These are phyloP conservation scores for Dicyrtomina minuta DNA, from an alignment of 2,888 invertebrate species.

Conservation along the genomic window DNA sequence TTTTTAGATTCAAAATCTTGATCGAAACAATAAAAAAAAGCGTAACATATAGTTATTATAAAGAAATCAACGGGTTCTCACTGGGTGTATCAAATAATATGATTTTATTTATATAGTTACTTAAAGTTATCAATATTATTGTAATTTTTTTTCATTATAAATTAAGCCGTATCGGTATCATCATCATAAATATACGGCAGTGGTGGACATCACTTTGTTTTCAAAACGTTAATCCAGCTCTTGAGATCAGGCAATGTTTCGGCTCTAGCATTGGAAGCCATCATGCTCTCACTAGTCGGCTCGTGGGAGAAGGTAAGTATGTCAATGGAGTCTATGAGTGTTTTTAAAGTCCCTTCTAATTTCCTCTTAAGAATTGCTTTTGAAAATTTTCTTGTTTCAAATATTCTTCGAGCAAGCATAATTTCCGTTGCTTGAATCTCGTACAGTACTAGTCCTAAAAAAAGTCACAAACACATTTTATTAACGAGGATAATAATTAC, in stretches of 20 bases:
- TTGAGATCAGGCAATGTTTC: slow-evolving; percentile 43
- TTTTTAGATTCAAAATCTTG: too few relatives aligned
- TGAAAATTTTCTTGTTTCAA: slow-evolving; percentile 44
- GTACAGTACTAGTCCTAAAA: slow-evolving; percentile 39
- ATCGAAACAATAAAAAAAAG: too few relatives aligned
- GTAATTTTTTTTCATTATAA: too few relatives aligned
- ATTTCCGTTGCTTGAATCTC: slow-evolving; percentile 50
- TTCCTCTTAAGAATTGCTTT: slow-evolving; percentile 41
- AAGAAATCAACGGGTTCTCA: too few relatives aligned
- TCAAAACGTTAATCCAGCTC: slow-evolving; percentile 37
- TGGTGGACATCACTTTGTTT: background rate
- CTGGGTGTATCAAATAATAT: too few relatives aligned
- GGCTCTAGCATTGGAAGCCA: slow-evolving; percentile 41
- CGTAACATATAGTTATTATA: too few relatives aligned
- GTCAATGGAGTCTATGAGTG: slow-evolving; percentile 42
- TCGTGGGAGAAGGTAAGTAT: slow-evolving; percentile 47
- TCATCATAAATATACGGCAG: too few relatives aligned
- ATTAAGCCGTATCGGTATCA: too few relatives aligned
- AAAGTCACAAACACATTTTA: too few relatives aligned
- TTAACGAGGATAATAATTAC: background rate
- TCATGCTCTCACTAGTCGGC: slow-evolving; percentile 28
- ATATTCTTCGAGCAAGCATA: slow-evolving; percentile 35
- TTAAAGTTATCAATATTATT: background rate
- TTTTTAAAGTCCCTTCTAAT: slow-evolving; percentile 42
- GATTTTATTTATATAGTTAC: too few relatives aligned